A percentile compares a stretch with the other conserved stretches of the same genome.
These are phyloP conservation scores for Gobius niger DNA, from an alignment of 2,113 vertebrate species.

Conservation along the genomic window DNA sequence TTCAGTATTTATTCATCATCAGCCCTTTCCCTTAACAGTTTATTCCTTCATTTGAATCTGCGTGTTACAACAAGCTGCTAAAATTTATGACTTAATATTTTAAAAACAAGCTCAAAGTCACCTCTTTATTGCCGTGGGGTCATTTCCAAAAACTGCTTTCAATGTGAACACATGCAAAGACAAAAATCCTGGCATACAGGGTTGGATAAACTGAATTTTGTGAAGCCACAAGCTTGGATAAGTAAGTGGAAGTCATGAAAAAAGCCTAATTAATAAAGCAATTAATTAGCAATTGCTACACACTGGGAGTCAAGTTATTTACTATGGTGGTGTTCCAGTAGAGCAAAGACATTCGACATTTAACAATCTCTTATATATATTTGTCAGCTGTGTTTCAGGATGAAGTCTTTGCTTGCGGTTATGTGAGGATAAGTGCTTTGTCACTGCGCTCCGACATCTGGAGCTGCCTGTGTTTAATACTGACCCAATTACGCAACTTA, in stretches of 20 bases:
- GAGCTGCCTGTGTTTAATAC: slow-evolving; percentile 25
- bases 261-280: too few relatives aligned
- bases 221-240: too few relatives aligned
- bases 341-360: neutral
- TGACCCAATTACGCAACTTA: slow-evolving; percentile 42
- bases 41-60: neutral
- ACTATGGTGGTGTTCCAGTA: too few relatives aligned
- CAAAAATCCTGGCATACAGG: too few relatives aligned
- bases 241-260: too few relatives aligned
- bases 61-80: slow-evolving; percentile 4
- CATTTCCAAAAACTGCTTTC: neutral
- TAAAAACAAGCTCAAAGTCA: slow-evolving; percentile 21
- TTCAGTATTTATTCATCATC: too few relatives aligned
- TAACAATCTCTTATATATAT: neutral
- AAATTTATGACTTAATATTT: slow-evolving; percentile 6
- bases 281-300: too few relatives aligned
- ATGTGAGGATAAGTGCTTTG: slow-evolving; percentile 12
- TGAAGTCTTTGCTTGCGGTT: neutral
- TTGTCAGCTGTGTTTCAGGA: neutral
- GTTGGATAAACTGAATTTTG: too few relatives aligned
- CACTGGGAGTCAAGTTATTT: too few relatives aligned
- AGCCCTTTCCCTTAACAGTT: too few relatives aligned
- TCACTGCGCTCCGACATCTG: slow-evolving; percentile 43
- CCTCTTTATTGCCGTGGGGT: slow-evolving; percentile 7
- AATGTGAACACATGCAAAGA: neutral